phyloP scores from a whole-genome alignment of 2,888 invertebrate genomes.

The Tubulanus polymorphus region DNA sequence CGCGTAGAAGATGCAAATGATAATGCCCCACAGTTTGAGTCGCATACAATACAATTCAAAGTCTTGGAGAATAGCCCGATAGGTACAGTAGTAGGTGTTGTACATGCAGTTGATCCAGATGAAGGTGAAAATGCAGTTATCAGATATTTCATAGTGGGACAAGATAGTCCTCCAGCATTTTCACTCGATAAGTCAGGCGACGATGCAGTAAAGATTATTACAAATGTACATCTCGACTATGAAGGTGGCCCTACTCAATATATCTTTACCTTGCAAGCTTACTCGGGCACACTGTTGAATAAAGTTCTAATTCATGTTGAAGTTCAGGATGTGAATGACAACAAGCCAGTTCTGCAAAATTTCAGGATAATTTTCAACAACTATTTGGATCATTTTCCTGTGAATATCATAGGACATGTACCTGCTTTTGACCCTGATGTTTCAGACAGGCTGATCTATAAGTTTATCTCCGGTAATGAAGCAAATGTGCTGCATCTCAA shows the following conservation, averaged over 20 bases:
- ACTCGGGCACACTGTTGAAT: constrained; percentile 82
- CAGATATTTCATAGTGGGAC: constrained; percentile 87
- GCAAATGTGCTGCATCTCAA: constrained; percentile 83
- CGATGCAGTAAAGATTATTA: constrained; percentile 76
- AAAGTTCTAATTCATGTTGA: constrained; percentile 83
- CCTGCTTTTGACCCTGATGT: constrained; percentile 95
- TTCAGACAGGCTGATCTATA: constrained; percentile 73
- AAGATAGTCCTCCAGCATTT: constrained; percentile 78
- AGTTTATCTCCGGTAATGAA: constrained; percentile 86
- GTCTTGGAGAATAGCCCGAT: constrained; percentile 95
- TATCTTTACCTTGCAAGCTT: constrained; percentile 81
- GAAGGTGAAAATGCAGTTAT: constrained; percentile 88
- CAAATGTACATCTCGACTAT: constrained; percentile 88
- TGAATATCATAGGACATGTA: constrained; percentile 83
- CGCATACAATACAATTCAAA: constrained; percentile 81
- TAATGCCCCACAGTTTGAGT: constrained; percentile 84
- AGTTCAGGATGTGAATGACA: constrained; percentile 89
- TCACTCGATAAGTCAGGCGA: constrained; percentile 63
- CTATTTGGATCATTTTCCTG: constrained; percentile 87
- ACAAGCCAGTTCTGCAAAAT: constrained; percentile 85
- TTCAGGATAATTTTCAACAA: constrained; percentile 93
- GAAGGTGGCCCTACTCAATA: constrained; percentile 90
- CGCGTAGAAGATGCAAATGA: constrained; percentile 95
- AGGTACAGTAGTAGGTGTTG: constrained; percentile 87
- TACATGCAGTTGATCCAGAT: constrained; percentile 88